Base-by-base conservation (phyloP, 2,113 vertebrate genomes). In the Ammodytes marinus region DNA sequence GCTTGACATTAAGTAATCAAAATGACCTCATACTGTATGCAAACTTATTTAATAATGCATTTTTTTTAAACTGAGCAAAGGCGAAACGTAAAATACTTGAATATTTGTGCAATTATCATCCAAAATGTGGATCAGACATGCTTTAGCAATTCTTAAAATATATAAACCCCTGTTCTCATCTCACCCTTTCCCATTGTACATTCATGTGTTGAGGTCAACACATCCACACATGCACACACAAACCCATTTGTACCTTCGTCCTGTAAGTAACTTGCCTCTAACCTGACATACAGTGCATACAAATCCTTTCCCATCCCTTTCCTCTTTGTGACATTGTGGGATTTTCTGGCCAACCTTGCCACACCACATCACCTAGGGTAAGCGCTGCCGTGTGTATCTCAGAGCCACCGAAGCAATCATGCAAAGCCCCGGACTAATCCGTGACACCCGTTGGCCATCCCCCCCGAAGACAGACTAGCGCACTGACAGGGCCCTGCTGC, bases 401-500 rank as follows among this genome's bases (percentile, higher is more conserved):
- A n/a, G 75, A 83, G 81, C 74, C 45, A 69, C 83, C 39, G 82
- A 83, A 90, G 92, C 90, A 92, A 92, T 91, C 88, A 89, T 84
- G 83, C 88, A 87, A 76, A 67, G 75, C 82, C 27, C 73, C 15
- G 12, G 63, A 71, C 73, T 89, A 89, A 91, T 92, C 92, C 79
- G 6, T 74, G 77, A 92, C 83, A 88, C 84, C 87, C 77, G 77
- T 84, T 85, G 84, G 83, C 87, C 78, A 69, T 81, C 70, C 87
- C 89, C 54, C 45, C 27, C 27, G 27, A 78, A 87, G 85, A 89
- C 67, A 83, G 87, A 79, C 66, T 74, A 45, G 69, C 27, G 27
- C 67, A 39, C 82, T 82, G 91, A 86, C 91, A 83, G 69, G 69
- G 81, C 74, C 70, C 82, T 73, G 74, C 80, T 86, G 82, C 80